phyloP scores from a whole-genome alignment of 2,113 vertebrate species.

The Corynorhinus townsendii region DNA sequence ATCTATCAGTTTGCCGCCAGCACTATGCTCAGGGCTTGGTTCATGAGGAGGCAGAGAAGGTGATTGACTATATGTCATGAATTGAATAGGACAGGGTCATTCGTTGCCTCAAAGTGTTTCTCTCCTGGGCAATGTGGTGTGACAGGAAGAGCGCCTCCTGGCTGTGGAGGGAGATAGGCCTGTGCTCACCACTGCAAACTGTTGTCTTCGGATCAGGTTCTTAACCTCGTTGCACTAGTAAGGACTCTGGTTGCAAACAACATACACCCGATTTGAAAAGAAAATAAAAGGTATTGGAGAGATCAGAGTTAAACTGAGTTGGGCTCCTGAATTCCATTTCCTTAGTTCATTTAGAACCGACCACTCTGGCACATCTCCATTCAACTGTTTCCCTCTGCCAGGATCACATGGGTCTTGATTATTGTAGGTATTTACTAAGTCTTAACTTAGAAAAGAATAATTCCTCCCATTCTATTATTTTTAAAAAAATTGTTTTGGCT shows the following conservation, averaged over 20 bases:
- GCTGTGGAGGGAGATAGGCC: not conserved
- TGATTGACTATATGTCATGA: not conserved
- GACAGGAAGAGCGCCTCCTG: not conserved
- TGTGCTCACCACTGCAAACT: not conserved
- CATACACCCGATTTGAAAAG: not conserved
- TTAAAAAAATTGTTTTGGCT: constrained; percentile 9
- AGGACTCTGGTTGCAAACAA: not conserved
- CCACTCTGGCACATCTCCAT: not conserved
- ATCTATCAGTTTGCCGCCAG: not conserved
- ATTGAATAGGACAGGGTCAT: not conserved
- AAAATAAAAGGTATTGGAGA: not conserved
- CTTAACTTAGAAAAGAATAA: not conserved
- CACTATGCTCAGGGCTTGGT: not conserved
- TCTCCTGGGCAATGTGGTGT: not conserved
- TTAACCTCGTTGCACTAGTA: not conserved
- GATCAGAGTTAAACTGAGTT: not conserved
- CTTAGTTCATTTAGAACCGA: not conserved
- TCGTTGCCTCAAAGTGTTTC: not conserved
- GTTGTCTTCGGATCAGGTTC: not conserved
- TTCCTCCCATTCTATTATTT: not conserved
- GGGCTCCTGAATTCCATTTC: not conserved
- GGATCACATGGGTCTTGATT: not conserved
- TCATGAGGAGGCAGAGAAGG: not conserved
- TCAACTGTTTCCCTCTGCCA: not conserved
- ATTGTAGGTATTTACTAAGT: not conserved